Percentiles rank a stretch among this genome's conserved stretches.
Conservation (phyloP, 2,888 invertebrate genomes). For the Parnassius mnemosyne region DNA sequence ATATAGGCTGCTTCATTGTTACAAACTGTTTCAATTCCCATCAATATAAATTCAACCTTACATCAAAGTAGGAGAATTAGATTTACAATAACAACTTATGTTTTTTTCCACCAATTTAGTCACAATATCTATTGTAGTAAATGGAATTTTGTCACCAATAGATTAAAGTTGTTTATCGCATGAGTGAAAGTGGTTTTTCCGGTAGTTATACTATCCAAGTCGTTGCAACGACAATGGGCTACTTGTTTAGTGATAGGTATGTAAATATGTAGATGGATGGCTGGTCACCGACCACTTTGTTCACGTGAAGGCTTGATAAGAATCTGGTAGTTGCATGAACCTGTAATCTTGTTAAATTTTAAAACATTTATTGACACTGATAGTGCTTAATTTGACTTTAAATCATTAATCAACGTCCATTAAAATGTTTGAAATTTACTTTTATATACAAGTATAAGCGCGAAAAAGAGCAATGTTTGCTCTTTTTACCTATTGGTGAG, state of each 20-base stretch:
- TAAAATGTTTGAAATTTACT: no score
- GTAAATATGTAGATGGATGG: conserved; percentile 76
- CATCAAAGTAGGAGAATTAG: not conserved
- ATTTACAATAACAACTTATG: conserved; percentile 28
- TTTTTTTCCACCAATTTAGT: conserved; percentile 55
- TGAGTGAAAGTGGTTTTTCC: conserved; percentile 51
- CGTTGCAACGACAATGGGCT: conserved; percentile 68
- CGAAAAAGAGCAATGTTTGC: no score
- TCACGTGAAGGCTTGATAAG: conserved; percentile 46
- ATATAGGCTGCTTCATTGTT: conserved; percentile 67
- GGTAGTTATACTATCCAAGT: conserved; percentile 64
- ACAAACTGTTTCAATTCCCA: conserved; percentile 39
- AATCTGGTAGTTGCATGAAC: conserved; percentile 39
- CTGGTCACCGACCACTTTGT: conserved; percentile 68
- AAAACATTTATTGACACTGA: no score
- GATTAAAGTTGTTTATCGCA: conserved; percentile 40
- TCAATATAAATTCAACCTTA: conserved; percentile 39
- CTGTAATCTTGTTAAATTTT: conserved; percentile 20
- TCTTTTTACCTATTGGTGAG: no score
- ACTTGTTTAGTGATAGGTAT: conserved; percentile 74
- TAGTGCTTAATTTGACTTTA: no score
- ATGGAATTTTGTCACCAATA: conserved; percentile 26
- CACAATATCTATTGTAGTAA: conserved; percentile 30
- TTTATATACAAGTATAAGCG: no score
- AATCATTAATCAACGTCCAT: no score